Evolutionary conservation across 2,797 vertebrate species (phyloP).

Genomic region (Cossypha caffra): DNA sequence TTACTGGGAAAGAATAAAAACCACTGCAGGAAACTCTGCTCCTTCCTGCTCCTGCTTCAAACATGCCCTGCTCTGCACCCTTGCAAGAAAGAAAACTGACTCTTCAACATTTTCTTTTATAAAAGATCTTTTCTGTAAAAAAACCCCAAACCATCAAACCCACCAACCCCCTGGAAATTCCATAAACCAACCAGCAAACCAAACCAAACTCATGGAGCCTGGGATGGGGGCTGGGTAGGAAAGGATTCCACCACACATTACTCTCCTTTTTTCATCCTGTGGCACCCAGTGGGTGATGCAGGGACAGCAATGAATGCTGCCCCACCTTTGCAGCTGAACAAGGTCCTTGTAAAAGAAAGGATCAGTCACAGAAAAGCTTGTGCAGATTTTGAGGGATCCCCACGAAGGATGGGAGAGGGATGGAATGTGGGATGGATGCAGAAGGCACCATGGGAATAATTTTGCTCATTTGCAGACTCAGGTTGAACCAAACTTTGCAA

Average conservation of each 20-base stretch:
- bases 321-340: background rate
- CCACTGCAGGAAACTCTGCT: background rate
- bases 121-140: background rate
- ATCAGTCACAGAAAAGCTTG: background rate
- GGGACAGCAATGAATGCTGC: background rate
- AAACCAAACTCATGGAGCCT: background rate
- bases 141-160: fast-evolving
- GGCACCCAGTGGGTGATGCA: fast-evolving
- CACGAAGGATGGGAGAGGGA: fast-evolving
- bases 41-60: background rate
- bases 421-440: background rate
- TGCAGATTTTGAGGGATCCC: background rate
- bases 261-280: background rate
- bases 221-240: background rate
- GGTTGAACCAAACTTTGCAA: background rate
- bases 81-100: background rate
- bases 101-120: background rate
- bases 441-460: fast-evolving
- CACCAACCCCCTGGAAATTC: background rate
- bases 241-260: background rate
- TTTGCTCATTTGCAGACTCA: background rate
- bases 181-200: background rate
- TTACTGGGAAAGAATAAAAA: background rate
- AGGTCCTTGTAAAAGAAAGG: background rate
- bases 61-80: fast-evolving